Evolutionary conservation across 2,113 vertebrate genomes (phyloP).

Genomic region (Clarias macrocephalus): DNA sequence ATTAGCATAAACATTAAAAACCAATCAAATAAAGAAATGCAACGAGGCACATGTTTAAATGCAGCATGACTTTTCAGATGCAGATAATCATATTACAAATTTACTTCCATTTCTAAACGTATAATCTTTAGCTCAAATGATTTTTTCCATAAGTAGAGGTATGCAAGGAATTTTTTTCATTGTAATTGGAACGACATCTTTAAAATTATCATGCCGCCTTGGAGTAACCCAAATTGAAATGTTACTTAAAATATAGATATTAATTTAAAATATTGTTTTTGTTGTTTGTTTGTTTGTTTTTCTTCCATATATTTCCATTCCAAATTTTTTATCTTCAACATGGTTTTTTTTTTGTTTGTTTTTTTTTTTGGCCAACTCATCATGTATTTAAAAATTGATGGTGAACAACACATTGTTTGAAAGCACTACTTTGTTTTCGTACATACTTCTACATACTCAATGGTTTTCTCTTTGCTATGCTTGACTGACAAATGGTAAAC

Average conservation of each 20-base stretch:
- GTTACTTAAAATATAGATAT: not conserved
- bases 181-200: not conserved
- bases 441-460: not conserved
- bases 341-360: not conserved
- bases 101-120: not conserved
- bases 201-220: not conserved
- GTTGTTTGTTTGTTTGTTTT: too few relatives aligned
- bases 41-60: not conserved
- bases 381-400: not conserved
- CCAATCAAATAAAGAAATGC: not conserved
- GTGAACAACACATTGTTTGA: not conserved
- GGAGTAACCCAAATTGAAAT: not conserved
- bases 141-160: not conserved
- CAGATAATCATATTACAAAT: too few relatives aligned
- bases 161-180: not conserved
- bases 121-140: not conserved
- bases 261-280: not conserved
- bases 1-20: not conserved
- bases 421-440: not conserved
- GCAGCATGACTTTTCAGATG: too few relatives aligned
- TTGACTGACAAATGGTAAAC: constrained; percentile 40
- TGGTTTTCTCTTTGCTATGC: constrained; percentile 6
- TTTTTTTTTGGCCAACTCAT: not conserved
- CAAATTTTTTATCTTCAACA: too few relatives aligned
- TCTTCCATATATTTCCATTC: too few relatives aligned